Percentiles rank a stretch among this genome's conserved stretches.
Conservation (phyloP, 2,113 vertebrate species). For the Malurus melanocephalus region DNA sequence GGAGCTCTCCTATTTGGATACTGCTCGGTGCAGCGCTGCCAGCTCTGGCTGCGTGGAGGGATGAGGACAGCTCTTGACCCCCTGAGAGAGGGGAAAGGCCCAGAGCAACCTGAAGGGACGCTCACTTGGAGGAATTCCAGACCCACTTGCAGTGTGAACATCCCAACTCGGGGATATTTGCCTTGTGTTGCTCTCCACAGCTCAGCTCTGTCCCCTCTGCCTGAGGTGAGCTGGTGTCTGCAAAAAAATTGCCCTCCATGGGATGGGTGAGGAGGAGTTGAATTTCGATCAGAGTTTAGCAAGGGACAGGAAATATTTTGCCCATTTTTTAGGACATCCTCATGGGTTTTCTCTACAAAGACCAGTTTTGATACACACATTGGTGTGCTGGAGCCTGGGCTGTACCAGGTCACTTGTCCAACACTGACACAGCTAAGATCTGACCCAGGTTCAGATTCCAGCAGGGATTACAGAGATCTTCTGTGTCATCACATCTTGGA, state of each 20-base stretch:
- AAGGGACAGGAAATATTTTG: not conserved
- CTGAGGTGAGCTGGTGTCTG: not conserved
- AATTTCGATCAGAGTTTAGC: not conserved
- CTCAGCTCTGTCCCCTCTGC: not conserved
- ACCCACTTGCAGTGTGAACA: not conserved
- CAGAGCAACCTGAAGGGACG: not conserved
- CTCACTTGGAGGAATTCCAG: not conserved
- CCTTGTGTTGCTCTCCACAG: not conserved
- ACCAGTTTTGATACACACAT: not conserved
- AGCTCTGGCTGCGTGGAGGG: not conserved
- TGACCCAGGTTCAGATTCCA: not conserved
- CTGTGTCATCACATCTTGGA: not conserved
- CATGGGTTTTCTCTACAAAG: not conserved
- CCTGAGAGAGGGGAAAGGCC: not conserved
- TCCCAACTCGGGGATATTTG: rapidly evolving
- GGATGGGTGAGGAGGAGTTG: not conserved
- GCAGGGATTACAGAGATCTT: not conserved
- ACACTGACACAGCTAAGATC: not conserved
- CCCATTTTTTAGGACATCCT: rapidly evolving
- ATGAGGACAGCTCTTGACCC: not conserved
- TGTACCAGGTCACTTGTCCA: not conserved
- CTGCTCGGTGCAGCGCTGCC: not conserved
- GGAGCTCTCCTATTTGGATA: not conserved
- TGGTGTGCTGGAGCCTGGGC: not conserved
- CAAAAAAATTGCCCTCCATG: not conserved